phyloP scores from a whole-genome alignment of 2,797 vertebrate species.

The Dallia pectoralis region DNA sequence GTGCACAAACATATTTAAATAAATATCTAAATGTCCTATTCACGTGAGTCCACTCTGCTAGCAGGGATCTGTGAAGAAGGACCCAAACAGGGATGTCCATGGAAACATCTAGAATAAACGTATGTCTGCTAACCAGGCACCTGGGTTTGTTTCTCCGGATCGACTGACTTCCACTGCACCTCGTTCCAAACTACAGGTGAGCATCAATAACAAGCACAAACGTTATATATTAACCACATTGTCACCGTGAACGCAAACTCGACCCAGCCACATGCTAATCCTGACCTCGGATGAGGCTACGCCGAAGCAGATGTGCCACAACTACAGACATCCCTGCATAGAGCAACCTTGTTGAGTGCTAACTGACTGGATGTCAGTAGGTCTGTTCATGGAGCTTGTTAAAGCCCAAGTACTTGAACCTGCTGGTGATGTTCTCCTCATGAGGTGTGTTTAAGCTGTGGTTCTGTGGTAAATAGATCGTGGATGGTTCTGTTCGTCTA shows the following conservation, averaged over 20 bases:
- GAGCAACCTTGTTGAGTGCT: background rate
- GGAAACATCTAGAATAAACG: no score
- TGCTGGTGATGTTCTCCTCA: no score
- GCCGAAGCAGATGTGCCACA: slow-evolving; percentile 4
- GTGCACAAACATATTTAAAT: no score
- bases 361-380: background rate
- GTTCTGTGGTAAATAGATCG: no score
- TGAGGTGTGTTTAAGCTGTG: no score
- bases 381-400: background rate
- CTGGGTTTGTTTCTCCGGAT: slow-evolving; percentile 21
- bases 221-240: background rate
- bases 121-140: no score
- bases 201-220: background rate
- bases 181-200: slow-evolving; percentile 18
- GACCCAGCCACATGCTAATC: background rate
- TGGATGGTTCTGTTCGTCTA: no score
- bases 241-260: background rate
- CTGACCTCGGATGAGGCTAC: slow-evolving; percentile 5
- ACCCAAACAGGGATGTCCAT: no score
- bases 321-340: background rate
- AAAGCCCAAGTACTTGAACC: no score
- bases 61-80: no score
- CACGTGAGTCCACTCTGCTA: no score
- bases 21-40: no score
- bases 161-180: slow-evolving; percentile 35